Evolutionary conservation across 2,797 vertebrate genomes (phyloP).

Genomic region (Parauchenoglanis punctatus): DNA sequence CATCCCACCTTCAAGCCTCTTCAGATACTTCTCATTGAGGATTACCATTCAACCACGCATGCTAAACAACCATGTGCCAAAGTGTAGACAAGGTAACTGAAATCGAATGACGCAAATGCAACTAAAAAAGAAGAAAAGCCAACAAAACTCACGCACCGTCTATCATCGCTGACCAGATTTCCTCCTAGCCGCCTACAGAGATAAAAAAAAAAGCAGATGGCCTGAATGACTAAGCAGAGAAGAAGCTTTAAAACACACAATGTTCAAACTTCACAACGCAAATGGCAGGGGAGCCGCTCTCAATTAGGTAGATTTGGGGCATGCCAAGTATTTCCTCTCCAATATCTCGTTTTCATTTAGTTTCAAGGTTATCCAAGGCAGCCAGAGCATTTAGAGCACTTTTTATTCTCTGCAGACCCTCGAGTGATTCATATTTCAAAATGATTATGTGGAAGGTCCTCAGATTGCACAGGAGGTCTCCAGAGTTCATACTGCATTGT

Average conservation of each 20-base stretch:
- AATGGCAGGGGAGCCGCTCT: slow-evolving; percentile 46
- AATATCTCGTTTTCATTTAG: slow-evolving; percentile 16
- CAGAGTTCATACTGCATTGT: neutral
- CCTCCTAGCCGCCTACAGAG: slow-evolving; percentile 30
- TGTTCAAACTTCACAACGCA: slow-evolving; percentile 25
- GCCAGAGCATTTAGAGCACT: slow-evolving; percentile 8
- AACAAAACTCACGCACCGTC: neutral
- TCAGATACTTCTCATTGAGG: slow-evolving; percentile 15
- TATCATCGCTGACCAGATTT: slow-evolving; percentile 25
- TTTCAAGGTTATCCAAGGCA: slow-evolving; percentile 48
- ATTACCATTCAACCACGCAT: slow-evolving; percentile 28
- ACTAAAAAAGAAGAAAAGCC: slow-evolving; percentile 2
- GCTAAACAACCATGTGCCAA: neutral
- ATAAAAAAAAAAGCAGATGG: slow-evolving; percentile 26
- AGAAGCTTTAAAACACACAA: slow-evolving; percentile 32
- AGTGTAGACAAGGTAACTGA: slow-evolving; percentile 2
- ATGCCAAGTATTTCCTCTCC: slow-evolving; percentile 19
- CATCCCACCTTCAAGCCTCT: slow-evolving; percentile 17
- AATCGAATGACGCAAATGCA: slow-evolving; percentile 36
- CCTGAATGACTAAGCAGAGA: slow-evolving; percentile 35
- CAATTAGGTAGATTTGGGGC: slow-evolving; percentile 49
- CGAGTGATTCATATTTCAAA: neutral
- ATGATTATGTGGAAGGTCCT: neutral
- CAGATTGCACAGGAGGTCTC: neutral
- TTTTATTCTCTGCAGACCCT: slow-evolving; percentile 18